Evolutionary conservation across 2,888 invertebrate species (phyloP), one percentile per base, ranked within the genome.

Genomic region (Seira musarum): DNA sequence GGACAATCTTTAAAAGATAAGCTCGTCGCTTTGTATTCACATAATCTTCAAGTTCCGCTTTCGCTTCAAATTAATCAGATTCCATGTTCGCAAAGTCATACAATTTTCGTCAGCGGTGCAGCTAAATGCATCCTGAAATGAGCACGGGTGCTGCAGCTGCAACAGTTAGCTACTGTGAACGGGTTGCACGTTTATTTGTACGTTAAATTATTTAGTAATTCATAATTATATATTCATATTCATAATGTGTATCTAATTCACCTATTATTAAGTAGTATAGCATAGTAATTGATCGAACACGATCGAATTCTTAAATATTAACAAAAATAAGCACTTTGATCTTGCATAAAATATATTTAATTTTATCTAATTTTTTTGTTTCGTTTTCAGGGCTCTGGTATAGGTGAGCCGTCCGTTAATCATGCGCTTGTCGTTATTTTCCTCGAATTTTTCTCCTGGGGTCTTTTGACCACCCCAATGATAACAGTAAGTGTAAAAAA

Each of bases 381-480:
- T 78, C 84, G 83, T 91, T 74, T 92, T 73, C 91, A 94, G 93
- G 93, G 93, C 87, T 93, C 93, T 87, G 96, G 96, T 87, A 94
- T 97, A 89, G 97, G 97, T 85, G 94, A 95, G 89, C 97, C 99
- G 84, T 97, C 96, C 89, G 95, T 99, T 84, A 97, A 97, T 90
- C 99, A 99, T 93, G 99, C 99, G 83, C 91, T 99, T 89, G 95
- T 99, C 89, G 97, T 99, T 88, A 99, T 99, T 90, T 99, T 99
- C 91, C 91, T 99, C 90, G 99, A 99, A 91, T 99, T 99, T 91
- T 99, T 99, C 91, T 97, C 99, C 87, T 99, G 99, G 99, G 99
- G 99, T 73, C 92, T 99, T 86, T 92, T 99, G 85, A 99, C 99
- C 84, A 96, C 98, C 93, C 99, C 99, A 80, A 95, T 99, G 88